Evolutionary conservation across 2,888 invertebrate genomes (phyloP).

Genomic region (Hirtodrosophila cameraria): DNA sequence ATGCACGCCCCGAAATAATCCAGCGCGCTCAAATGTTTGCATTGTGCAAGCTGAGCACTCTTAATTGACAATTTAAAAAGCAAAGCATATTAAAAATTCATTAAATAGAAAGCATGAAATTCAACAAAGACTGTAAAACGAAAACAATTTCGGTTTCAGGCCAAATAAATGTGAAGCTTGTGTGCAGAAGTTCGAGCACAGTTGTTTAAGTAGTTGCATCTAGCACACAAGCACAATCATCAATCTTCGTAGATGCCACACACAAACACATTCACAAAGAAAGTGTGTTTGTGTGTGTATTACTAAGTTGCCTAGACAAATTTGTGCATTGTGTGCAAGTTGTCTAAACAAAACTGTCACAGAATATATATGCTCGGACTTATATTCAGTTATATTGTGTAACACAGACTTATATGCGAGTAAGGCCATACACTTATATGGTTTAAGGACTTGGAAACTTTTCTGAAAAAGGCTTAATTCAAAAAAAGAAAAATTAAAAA

Average conservation of each 20-base stretch:
- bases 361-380: conserved; percentile 13
- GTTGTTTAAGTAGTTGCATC: conserved; percentile 57
- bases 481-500: too few relatives aligned
- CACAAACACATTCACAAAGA: conserved; percentile 17
- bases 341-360: conserved; percentile 45
- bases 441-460: neutral
- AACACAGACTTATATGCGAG: too few relatives aligned
- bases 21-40: conserved; percentile 36
- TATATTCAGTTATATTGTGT: conserved; percentile 19
- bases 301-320: conserved; percentile 54
- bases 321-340: conserved; percentile 45
- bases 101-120: conserved; percentile 66
- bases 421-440: conserved; percentile 18
- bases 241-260: conserved; percentile 70
- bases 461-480: too few relatives aligned
- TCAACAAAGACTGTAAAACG: conserved; percentile 5
- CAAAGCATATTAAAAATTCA: conserved; percentile 70
- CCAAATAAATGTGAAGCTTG: conserved; percentile 57
- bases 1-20: conserved; percentile 35
- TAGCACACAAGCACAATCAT: conserved; percentile 49
- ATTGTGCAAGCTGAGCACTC: conserved; percentile 27
- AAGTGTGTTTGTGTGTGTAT: conserved; percentile 1
- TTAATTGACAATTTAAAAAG: conserved; percentile 58
- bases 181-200: conserved; percentile 16
- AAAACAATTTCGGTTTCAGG: conserved; percentile 17